Evolutionary conservation across 2,888 invertebrate genomes (phyloP), one percentile per base, ranked within the genome.

Genomic region (Ceramica pisi): DNA sequence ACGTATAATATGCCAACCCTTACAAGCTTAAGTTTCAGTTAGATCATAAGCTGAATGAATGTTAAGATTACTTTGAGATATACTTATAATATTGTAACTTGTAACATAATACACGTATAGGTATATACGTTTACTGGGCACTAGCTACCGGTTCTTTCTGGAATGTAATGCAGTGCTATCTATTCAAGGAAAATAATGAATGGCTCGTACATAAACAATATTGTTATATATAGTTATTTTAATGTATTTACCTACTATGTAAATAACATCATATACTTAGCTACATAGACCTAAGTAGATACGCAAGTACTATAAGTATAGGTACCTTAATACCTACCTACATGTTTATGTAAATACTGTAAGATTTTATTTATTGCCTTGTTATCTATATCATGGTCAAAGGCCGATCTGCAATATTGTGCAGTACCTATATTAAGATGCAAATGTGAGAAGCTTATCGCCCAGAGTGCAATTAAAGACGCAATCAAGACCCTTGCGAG

Each of bases 161-260:
- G 73, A 83, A 75, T 76, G 68, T 55, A 75, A 75, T 64, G 76
- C 63, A 79, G 68, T 81, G 67, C 77, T 82, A 87, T 85, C 87
- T 76, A 72, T 87, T 87, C 87, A 78, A 80, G 82, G 86, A 87
- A 87, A 87, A 81, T 67, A 67, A 74, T 75, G 78, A 84, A 76
- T 79, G 75, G 67, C 55, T 21, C 57, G 53, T 71, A 69, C 50
- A 71, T 68, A 63, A 61, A 81, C 44, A 73, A 66, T 67, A 56
- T 19, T 63, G 38, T 56, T 62, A 55, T 64, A 44, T 55, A 62
- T 26, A 69, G 19, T 7, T 50, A 57, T 62, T 38, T 48, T 51
- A 38, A 35, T 46, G 23, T 62, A 23, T n/a, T 26, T 56, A 23
- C 23, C 31, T 26, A 61, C 21, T 56, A 46, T 46, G 75, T 53